Evolutionary conservation across 1,140 invertebrate genomes (phyloP), one percentile per base, ranked within the genome.

Genomic region (Drosophila bocqueti): DNA sequence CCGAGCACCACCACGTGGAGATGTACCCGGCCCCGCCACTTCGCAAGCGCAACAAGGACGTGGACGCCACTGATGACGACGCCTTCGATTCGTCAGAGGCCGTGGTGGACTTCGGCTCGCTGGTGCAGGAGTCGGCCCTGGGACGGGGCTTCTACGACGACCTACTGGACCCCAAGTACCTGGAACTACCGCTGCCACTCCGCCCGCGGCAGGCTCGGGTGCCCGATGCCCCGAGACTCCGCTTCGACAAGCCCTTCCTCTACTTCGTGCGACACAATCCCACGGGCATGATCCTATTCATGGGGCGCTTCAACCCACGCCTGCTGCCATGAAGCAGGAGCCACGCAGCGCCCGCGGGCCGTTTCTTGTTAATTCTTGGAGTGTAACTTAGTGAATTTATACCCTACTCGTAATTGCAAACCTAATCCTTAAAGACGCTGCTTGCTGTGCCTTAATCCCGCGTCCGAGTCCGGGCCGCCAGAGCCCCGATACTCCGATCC

Each of bases 261-360:
- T 98, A 96, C 90, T 96, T 97, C 73, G 96, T 97, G 15, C 94
- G 97, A 84, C 97, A 98, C 90, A 97, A 97, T 93, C 97, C 97
- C 4, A 96, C 96, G 9, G 97, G 97, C 67, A 95, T 97, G 93
- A 97, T 98, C 80, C 93, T 98, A 42, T 96, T 97, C 85, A 96
- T 97, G 94, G 97, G 97, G 49, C 94, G 96, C 85, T 97, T 97
- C 93, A 97, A 97, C 93, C 97, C 96, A 15, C 94, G 96, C 93
- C 94, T 97, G 83, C 90, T 97, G 91, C 96, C 96, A 76, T 93
- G 84, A 93, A 65, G 36, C 46, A 8, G 9, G 11, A 38, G 36
- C 18, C 47, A 6, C 10, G 5, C 43, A 29, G 46, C 34, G 42
- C 24, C 21, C 31, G 42, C 15, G 18, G 36, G 45, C 34, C 26